Percentiles rank a stretch among this genome's conserved stretches.
phyloP scores from a whole-genome alignment of 2,888 invertebrate genomes.

The Synergus gifuensis region DNA sequence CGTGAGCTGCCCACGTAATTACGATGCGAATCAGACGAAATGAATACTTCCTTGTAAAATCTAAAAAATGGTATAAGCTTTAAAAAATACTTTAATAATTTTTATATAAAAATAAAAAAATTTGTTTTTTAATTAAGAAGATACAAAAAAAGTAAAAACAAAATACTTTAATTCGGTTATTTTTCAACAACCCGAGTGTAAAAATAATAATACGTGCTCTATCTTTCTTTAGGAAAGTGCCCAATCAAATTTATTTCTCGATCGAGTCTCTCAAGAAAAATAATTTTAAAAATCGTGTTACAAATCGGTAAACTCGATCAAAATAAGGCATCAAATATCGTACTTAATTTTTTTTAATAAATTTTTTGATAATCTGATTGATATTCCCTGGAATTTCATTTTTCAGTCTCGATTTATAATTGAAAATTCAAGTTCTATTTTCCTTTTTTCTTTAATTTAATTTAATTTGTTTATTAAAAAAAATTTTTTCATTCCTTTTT shows the following conservation, averaged over 20 bases:
- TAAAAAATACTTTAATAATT: too few relatives aligned
- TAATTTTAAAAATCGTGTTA: background rate
- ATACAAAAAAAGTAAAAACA: too few relatives aligned
- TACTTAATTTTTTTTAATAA: too few relatives aligned
- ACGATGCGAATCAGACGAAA: slow-evolving; percentile 4
- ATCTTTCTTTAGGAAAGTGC: background rate
- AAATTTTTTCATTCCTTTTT: background rate
- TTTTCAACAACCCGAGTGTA: background rate
- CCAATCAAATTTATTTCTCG: background rate
- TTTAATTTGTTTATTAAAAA: too few relatives aligned
- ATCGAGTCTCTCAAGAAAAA: background rate
- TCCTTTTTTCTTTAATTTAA: too few relatives aligned
- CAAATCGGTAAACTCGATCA: background rate
- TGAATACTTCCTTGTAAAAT: background rate
- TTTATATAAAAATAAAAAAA: too few relatives aligned
- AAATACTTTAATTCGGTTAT: background rate
- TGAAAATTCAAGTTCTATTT: too few relatives aligned
- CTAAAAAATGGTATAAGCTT: background rate
- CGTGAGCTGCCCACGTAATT: slow-evolving; percentile 6
- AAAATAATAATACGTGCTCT: background rate
- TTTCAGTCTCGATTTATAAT: too few relatives aligned
- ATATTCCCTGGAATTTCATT: too few relatives aligned
- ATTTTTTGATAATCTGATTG: too few relatives aligned
- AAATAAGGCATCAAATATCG: background rate
- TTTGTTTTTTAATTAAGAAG: too few relatives aligned